Percentiles rank a stretch among this genome's conserved stretches.
Conservation (phyloP, 2,113 vertebrate genomes). For the Dolichotis patagonum region DNA sequence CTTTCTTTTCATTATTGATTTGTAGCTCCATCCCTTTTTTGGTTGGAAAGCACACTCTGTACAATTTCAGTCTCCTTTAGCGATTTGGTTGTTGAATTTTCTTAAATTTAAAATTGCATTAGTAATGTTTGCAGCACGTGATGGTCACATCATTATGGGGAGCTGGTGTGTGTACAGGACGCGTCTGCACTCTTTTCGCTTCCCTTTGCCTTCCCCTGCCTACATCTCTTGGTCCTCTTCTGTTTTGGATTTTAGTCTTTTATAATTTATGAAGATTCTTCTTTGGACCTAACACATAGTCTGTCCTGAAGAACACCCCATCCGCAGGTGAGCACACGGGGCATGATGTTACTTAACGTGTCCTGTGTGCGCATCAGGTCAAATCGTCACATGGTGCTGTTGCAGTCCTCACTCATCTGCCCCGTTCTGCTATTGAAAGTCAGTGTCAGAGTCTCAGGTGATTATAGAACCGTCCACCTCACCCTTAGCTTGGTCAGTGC, state of each 20-base stretch:
- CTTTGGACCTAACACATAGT: background rate
- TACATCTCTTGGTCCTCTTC: background rate
- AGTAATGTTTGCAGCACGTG: background rate
- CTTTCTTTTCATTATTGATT: background rate
- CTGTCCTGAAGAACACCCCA: background rate
- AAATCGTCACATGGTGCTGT: too few relatives aligned
- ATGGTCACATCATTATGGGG: background rate
- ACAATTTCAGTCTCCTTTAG: background rate
- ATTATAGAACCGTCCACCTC: background rate
- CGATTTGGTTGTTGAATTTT: background rate
- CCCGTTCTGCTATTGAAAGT: fast-evolving
- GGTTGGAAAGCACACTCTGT: background rate
- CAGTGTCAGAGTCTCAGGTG: fast-evolving
- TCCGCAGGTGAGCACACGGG: fast-evolving
- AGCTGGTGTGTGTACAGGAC: background rate
- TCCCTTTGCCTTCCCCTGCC: background rate
- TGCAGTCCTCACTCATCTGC: background rate
- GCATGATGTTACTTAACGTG: too few relatives aligned
- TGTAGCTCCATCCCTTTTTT: background rate
- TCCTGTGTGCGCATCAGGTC: fast-evolving
- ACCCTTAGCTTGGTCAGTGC: background rate
- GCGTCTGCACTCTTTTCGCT: background rate
- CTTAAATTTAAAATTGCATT: background rate
- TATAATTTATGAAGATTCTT: background rate
- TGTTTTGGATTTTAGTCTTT: background rate